Evolutionary conservation across 92 coral and sea anemone genomes (phyloP).

Genomic region (Epizoanthus scotinus): DNA sequence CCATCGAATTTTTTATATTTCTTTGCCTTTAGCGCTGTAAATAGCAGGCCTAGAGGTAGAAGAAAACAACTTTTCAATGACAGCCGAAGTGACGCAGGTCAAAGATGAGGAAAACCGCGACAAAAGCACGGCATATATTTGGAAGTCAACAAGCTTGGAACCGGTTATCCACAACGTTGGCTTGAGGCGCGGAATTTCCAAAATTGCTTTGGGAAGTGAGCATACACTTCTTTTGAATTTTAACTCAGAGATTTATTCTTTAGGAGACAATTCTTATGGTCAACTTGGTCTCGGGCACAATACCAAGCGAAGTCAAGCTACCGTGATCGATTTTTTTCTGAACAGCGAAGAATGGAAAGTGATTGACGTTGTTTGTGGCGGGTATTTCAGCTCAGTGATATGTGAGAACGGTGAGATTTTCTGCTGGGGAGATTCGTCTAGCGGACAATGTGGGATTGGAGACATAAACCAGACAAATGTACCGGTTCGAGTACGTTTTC

Average conservation of each 20-base stretch:
- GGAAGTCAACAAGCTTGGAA: slow-evolving; percentile 91
- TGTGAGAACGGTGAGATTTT: slow-evolving; percentile 76
- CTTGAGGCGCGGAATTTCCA: slow-evolving; percentile 79
- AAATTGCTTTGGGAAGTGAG: slow-evolving; percentile 85
- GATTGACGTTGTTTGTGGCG: slow-evolving; percentile 81
- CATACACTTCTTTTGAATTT: slow-evolving; percentile 85
- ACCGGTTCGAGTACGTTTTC: slow-evolving; percentile 71
- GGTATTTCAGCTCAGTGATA: slow-evolving; percentile 75
- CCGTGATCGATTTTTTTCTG: slow-evolving; percentile 58
- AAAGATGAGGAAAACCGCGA: slow-evolving; percentile 62
- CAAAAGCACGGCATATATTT: slow-evolving; percentile 81
- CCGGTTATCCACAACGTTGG: slow-evolving; percentile 70
- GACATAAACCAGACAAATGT: slow-evolving; percentile 48
- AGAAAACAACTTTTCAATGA: slow-evolving; percentile 5
- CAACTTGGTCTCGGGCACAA: slow-evolving; percentile 94
- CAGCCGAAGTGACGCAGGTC: slow-evolving; percentile 32
- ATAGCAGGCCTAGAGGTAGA: slow-evolving; percentile 2
- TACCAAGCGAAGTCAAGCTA: slow-evolving; percentile 64
- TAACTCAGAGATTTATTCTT: slow-evolving; percentile 72
- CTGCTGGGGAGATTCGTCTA: slow-evolving; percentile 97
- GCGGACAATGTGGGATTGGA: slow-evolving; percentile 96
- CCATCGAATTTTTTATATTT: not conserved
- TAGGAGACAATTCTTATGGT: slow-evolving; percentile 86
- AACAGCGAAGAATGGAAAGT: slow-evolving; percentile 55
- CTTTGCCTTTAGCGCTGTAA: slow-evolving; percentile 5